Evolutionary conservation across 1,140 invertebrate genomes (phyloP), one percentile per base, ranked within the genome.

Genomic region (Diuraphis noxia): DNA sequence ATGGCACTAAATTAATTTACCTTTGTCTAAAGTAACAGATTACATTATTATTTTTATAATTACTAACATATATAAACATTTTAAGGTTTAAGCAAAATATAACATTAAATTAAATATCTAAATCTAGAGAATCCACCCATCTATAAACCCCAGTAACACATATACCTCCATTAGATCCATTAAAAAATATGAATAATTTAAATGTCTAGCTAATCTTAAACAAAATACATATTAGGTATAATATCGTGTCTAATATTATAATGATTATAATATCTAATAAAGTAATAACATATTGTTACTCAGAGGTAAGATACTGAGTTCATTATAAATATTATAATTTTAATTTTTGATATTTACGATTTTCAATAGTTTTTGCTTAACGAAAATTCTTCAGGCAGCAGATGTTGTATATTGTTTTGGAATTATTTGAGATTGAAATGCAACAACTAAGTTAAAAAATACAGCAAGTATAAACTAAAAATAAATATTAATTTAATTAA

Each of bases 361-460:
- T 72, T 72, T 72, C 13, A 72, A 72, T 72, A 72, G 56, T 72
- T 72, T 10, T 63, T 13, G 2, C 30, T 63, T n/a, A 72, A 72
- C 30, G 13, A n/a, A 72, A 17, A 17, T 72, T 17, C 7, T n/a
- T 72, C 56, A 72, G n/a, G 0, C n/a, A n/a, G n/a, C 13, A 5
- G 30, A 72, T 72, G 23, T 38, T 25, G 79, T 82, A 79, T 84
- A 85, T 34, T 46, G 82, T 41, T 38, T 88, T 56, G 49, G 49
- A 38, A 88, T 36, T 40, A 88, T 38, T 88, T 56, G 86, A 88
- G 36, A 88, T 40, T 56, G 49, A 88, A 88, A 56, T n/a, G 21
- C 46, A 88, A 86, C 46, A 34, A 86, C 41, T 36, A 86, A 38
- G 34, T 88, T 56, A 30, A 56, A 88, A 52, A 63, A 38, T 56